A percentile compares a stretch with the other conserved stretches of the same genome.
These are phyloP conservation scores for Cossypha dichroa DNA, from an alignment of 2,797 vertebrate species.

Conservation along the genomic window DNA sequence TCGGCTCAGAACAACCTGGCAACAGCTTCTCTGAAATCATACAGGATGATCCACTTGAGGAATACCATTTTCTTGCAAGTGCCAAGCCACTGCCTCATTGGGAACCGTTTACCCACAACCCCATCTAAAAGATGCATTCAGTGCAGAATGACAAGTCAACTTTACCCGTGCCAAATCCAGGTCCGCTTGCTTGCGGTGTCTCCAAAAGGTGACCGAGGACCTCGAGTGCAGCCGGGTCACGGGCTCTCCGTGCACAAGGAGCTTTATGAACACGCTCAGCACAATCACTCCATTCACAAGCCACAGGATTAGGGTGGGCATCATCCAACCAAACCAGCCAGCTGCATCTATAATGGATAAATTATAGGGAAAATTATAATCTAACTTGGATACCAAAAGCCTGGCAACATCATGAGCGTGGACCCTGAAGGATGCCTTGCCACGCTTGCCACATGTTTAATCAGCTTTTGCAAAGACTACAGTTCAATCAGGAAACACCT, in stretches of 20 bases:
- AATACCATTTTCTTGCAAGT: background rate
- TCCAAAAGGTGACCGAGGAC: constrained; percentile 94
- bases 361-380: background rate
- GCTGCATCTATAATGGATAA: constrained; percentile 15
- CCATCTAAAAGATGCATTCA: background rate
- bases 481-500: background rate
- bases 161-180: constrained; percentile 89
- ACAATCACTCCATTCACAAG: constrained; percentile 92
- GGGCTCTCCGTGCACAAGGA: constrained; percentile 93
- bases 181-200: constrained; percentile 95
- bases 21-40: background rate
- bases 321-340: constrained; percentile 92
- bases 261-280: constrained; percentile 92
- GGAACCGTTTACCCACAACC: background rate
- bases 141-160: background rate
- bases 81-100: background rate
- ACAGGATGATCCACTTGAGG: background rate
- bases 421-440: background rate
- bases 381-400: background rate
- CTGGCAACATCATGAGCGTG: background rate
- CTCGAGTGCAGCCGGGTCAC: constrained; percentile 92
- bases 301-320: constrained; percentile 95
- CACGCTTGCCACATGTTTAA: background rate
- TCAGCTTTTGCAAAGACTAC: background rate
- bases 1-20: background rate